Conservation (phyloP, 2,797 vertebrate genomes). For the Thaleichthys pacificus region DNA sequence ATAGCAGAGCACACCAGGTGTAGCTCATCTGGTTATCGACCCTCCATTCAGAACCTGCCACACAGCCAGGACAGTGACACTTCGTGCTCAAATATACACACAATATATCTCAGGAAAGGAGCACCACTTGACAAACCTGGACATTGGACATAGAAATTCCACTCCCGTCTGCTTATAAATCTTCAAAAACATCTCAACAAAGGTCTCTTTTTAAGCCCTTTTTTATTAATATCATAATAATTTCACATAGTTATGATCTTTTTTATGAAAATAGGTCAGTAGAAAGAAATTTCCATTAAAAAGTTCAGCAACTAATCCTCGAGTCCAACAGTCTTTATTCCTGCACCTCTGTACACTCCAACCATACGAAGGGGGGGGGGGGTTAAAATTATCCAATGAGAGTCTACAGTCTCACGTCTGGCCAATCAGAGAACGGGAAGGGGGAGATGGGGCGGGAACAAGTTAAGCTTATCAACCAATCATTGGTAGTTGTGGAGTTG, state of each 20-base stretch:
- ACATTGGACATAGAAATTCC: too few species aligned
- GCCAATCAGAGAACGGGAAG: conserved; percentile 34
- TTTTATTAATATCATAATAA: conserved; percentile 59
- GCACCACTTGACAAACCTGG: too few species aligned
- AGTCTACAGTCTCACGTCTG: conserved; percentile 24
- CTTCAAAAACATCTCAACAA: conserved; percentile 10
- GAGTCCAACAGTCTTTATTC: conserved; percentile 38
- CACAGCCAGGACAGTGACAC: too few species aligned
- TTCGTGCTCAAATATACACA: too few species aligned
- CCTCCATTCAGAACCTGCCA: too few species aligned
- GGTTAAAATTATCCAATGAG: conserved; percentile 42
- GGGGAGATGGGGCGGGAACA: conserved; percentile 22
- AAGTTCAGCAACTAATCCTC: conserved; percentile 48
- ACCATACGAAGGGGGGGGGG: not conserved
- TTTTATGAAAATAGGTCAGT: conserved; percentile 69
- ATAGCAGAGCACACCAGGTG: too few species aligned
- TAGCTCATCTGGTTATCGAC: too few species aligned
- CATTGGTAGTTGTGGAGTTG: not conserved
- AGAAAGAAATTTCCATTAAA: conserved; percentile 64
- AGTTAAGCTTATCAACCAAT: conserved; percentile 32
- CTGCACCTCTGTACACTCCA: conserved; percentile 28
- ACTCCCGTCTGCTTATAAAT: too few species aligned
- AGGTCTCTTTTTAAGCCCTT: conserved; percentile 28
- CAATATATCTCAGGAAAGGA: too few species aligned
- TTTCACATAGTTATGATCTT: conserved; percentile 60